These are phyloP conservation scores for Platynereis dumerilii DNA, from an alignment of 2,888 invertebrate species.

Conservation along the genomic window DNA sequence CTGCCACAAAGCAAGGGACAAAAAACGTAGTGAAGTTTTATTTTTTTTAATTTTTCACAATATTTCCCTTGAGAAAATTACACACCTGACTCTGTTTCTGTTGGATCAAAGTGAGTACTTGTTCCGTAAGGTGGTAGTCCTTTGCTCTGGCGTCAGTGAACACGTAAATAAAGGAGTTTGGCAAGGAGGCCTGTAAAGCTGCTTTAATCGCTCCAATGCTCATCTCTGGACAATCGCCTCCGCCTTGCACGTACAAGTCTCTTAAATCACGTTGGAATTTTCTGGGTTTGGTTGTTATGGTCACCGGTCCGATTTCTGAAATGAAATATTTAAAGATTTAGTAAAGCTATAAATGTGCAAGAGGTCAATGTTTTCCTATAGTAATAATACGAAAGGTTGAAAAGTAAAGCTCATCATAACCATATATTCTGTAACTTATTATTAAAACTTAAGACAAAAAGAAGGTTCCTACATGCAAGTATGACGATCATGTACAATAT, in stretches of 20 bases:
- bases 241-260: slow-evolving; percentile 71
- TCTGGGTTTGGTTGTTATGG: slow-evolving; percentile 72
- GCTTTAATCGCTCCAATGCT: slow-evolving; percentile 69
- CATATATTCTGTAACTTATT: no score
- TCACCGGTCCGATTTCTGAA: slow-evolving; percentile 72
- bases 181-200: slow-evolving; percentile 72
- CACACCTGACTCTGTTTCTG: slow-evolving; percentile 77
- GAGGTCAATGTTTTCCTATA: no score
- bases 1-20: no score
- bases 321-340: slow-evolving; percentile 16
- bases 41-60: no score
- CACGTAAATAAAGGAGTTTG: slow-evolving; percentile 76
- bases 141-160: slow-evolving; percentile 79
- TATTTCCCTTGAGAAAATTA: no score
- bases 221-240: slow-evolving; percentile 79
- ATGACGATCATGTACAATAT: no score
- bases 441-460: no score
- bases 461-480: no score
- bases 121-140: slow-evolving; percentile 71
- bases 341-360: no score
- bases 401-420: no score
- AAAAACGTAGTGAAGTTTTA: no score
- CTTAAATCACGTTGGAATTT: slow-evolving; percentile 69
- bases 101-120: slow-evolving; percentile 74
- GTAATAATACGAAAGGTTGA: no score